Base-by-base conservation (phyloP, 2,888 invertebrate genomes). In the Eristalis intricaria region DNA sequence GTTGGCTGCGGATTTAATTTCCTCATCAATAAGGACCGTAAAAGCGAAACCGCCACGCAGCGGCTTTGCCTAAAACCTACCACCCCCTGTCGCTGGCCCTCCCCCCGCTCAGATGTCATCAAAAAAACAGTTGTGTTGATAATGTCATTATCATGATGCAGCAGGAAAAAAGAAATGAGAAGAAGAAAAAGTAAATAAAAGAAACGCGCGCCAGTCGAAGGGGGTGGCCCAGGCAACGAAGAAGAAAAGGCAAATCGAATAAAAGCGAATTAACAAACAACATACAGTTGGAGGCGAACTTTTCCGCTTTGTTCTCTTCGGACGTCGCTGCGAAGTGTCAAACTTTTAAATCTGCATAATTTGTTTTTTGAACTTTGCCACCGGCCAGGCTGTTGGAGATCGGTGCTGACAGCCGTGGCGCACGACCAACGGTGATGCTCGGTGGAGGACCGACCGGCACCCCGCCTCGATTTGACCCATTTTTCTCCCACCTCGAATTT, bases 261-360 rank as follows among this genome's bases (percentile, higher is more conserved):
- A 77, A 66, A 74, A 70, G 68, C 61, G 50, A 78, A 73, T 77
- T 56, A 68, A 63, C 61, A 66, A 73, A 73, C 68, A 75, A 74
- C 60, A 78, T 43, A 69, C 74, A 64, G 81, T 78, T 64, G 66
- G 60, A 23, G 65, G 61, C 40, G 40, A 65, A 63, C 13, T 84
- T 70, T 68, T 56, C 60, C 50, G 32, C 58, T 74, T 78, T 68
- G n/a, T 23, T 26, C n/a, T 40, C 26, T 13, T 73, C 19, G 56
- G 13, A 38, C 15, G 7, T 13, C 22, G 19, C 19, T 19, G 5
- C 26, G 26, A 63, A 58, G 63, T 50, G 56, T 63, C 71, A 77
- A 81, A 85, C 77, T 81, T 85, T 80, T 76, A 73, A 81, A 85
- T 85, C 81, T 85, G 69, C 85, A 85, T 85, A 85, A 85, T 85